Conservation (phyloP, 2,888 invertebrate genomes). For the Pristionchus arcanus region DNA sequence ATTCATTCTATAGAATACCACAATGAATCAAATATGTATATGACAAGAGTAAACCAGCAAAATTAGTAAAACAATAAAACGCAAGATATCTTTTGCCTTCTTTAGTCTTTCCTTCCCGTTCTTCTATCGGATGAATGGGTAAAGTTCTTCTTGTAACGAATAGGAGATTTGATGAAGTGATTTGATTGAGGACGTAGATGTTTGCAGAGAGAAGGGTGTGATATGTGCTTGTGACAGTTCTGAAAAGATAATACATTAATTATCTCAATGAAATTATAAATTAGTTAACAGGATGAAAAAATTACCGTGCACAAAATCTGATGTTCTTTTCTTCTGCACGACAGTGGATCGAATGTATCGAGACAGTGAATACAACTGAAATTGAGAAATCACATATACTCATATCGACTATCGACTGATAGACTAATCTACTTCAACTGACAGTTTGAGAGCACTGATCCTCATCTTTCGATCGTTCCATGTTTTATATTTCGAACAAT, state of each 20-base stretch:
- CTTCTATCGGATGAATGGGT: not conserved
- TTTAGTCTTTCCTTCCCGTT: not conserved
- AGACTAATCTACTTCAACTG: not conserved
- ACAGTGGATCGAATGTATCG: not conserved
- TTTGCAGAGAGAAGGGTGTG: not conserved
- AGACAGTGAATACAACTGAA: slow-evolving; percentile 18
- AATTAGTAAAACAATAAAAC: no score
- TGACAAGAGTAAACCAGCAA: no score
- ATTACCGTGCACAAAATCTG: not conserved
- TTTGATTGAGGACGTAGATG: not conserved
- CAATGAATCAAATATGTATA: no score
- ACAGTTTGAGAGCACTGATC: not conserved
- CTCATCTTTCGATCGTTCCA: not conserved
- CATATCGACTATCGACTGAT: no score
- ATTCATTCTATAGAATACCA: no score
- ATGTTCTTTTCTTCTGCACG: not conserved
- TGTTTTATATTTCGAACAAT: not conserved
- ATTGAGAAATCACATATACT: not conserved
- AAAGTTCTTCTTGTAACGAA: not conserved
- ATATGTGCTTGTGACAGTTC: not conserved
- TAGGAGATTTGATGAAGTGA: not conserved
- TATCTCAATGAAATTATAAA: no score
- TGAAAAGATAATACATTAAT: not conserved
- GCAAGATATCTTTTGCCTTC: no score
- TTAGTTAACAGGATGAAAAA: not conserved